A percentile compares a stretch with the other conserved stretches of the same genome.
These are phyloP conservation scores for Macrophya alboannulata DNA, from an alignment of 2,888 invertebrate genomes.

Conservation along the genomic window DNA sequence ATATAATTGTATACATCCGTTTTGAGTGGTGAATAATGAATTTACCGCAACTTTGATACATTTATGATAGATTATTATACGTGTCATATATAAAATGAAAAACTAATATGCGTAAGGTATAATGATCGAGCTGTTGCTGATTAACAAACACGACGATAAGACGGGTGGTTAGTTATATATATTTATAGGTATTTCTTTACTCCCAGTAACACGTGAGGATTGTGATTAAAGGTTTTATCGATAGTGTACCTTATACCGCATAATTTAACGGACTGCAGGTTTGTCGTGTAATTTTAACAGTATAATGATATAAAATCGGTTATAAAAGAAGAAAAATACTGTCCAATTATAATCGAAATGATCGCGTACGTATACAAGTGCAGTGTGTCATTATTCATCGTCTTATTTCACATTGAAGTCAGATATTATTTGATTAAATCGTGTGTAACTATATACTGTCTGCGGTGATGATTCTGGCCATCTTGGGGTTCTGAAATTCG, in stretches of 20 bases:
- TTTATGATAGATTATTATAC: neutral
- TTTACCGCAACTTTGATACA: neutral
- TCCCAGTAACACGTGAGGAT: neutral
- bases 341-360: neutral
- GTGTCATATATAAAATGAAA: neutral
- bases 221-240: conserved; percentile 1
- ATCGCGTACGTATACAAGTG: neutral
- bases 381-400: neutral
- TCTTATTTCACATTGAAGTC: neutral
- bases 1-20: neutral
- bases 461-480: neutral
- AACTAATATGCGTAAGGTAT: neutral
- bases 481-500: conserved; percentile 37
- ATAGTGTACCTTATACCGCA: neutral
- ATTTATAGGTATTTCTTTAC: neutral
- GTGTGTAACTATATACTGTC: neutral
- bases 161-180: neutral
- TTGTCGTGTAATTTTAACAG: neutral
- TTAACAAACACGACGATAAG: conserved; percentile 6
- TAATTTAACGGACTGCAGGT: conserved; percentile 23
- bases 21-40: neutral
- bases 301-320: neutral
- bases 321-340: neutral
- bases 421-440: conserved; percentile 18
- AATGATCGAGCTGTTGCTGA: conserved; percentile 2